Evolutionary conservation across 2,113 vertebrate genomes (phyloP).

Genomic region (Pterophyllum scalare): DNA sequence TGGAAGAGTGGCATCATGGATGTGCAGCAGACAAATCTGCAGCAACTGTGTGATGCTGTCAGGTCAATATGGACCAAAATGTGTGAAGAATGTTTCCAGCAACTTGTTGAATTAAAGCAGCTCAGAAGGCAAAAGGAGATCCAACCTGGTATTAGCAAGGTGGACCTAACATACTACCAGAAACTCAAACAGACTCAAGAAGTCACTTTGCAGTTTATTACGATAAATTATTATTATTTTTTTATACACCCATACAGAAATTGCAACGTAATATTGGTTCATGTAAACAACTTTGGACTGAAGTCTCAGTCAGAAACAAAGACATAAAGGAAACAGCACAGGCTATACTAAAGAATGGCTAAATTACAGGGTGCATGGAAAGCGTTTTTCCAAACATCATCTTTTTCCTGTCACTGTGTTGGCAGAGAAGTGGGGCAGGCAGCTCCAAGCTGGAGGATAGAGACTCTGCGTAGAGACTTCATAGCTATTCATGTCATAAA

Average conservation of each 20-base stretch:
- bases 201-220: slow-evolving; percentile 82
- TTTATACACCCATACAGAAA: slow-evolving; percentile 77
- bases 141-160: background rate
- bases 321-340: slow-evolving; percentile 60
- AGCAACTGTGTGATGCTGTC: background rate
- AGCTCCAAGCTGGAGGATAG: slow-evolving; percentile 43
- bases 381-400: slow-evolving; percentile 47
- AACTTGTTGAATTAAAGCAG: background rate
- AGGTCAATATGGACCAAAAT: background rate
- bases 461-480: slow-evolving; percentile 57
- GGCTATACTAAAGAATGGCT: slow-evolving; percentile 60
- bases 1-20: background rate
- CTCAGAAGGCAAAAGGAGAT: background rate
- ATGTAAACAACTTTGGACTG: slow-evolving; percentile 76
- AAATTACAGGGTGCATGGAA: slow-evolving; percentile 67
- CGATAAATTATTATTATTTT: slow-evolving; percentile 67
- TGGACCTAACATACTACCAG: background rate
- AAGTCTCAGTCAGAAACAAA: slow-evolving; percentile 59
- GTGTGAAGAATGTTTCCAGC: background rate
- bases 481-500: slow-evolving; percentile 46
- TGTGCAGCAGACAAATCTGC: background rate
- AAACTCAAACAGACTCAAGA: slow-evolving; percentile 60
- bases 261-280: slow-evolving; percentile 69
- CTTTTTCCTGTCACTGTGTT: slow-evolving; percentile 50
- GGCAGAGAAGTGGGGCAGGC: slow-evolving; percentile 63